Evolutionary conservation across 2,797 vertebrate genomes (phyloP).

Genomic region (Basileuterus tristriatus): DNA sequence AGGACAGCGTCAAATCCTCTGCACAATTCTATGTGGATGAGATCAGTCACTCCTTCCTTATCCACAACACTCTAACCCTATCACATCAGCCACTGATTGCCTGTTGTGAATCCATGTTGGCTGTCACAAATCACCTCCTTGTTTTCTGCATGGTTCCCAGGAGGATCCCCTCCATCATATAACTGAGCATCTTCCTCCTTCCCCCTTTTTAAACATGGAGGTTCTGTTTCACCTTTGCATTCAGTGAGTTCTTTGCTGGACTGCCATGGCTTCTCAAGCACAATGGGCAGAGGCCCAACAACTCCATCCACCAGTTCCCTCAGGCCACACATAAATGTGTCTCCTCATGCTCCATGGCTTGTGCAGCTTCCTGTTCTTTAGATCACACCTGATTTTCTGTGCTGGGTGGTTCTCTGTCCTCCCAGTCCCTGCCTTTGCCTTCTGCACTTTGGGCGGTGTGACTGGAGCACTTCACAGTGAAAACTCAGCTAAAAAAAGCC

Average conservation of each 20-base stretch:
- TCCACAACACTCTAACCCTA: neutral
- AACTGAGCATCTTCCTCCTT: neutral
- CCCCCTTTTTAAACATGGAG: accelerated
- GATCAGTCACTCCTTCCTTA: neutral
- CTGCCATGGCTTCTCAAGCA: neutral
- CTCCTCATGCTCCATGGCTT: too few relatives aligned
- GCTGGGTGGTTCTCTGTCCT: accelerated
- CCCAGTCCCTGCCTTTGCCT: neutral
- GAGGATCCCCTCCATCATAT: neutral
- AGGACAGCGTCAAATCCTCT: accelerated
- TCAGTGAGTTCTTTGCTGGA: neutral
- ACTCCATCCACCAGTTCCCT: neutral
- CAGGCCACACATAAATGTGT: neutral
- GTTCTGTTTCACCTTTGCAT: neutral
- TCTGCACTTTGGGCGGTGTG: neutral
- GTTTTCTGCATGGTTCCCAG: neutral
- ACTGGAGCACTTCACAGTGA: neutral
- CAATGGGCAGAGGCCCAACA: too few relatives aligned
- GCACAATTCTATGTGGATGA: neutral
- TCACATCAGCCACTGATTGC: neutral
- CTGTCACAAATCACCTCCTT: neutral
- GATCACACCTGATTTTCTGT: accelerated
- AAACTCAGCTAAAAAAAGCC: neutral
- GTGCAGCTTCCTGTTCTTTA: neutral
- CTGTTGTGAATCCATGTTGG: accelerated